Conservation (phyloP, 2,888 invertebrate genomes). For the Glaucopsyche alexis region DNA sequence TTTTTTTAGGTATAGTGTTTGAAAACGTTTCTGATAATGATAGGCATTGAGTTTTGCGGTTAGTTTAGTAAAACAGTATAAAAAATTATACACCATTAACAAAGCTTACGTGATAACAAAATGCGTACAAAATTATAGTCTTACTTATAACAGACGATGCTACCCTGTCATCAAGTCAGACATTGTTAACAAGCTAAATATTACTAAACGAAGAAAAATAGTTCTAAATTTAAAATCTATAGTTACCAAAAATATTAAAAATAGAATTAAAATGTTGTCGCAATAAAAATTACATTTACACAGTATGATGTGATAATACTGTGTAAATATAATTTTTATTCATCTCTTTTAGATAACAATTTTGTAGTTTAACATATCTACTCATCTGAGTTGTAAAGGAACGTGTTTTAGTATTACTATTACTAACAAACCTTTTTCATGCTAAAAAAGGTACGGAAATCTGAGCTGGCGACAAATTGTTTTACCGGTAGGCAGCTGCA, state of each 20-base stretch:
- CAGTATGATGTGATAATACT: too few relatives aligned
- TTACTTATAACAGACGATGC: not conserved
- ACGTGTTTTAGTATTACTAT: conserved; percentile 3
- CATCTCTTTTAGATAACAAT: too few relatives aligned
- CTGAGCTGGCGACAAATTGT: conserved; percentile 33
- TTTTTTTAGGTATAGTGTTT: not conserved
- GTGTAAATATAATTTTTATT: too few relatives aligned
- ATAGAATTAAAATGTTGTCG: not conserved
- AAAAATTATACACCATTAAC: not conserved
- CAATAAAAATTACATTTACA: too few relatives aligned
- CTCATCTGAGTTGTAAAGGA: not conserved
- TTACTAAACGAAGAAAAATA: not conserved
- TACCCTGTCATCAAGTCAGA: not conserved
- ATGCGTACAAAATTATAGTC: conserved; percentile 5
- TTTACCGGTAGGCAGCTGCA: conserved; percentile 60
- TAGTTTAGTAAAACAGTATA: not conserved
- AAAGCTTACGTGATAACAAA: not conserved
- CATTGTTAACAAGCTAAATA: not conserved
- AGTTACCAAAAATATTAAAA: not conserved
- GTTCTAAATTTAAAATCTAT: not conserved
- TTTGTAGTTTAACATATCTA: not conserved
- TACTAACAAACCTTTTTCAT: conserved; percentile 1
- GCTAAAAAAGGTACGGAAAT: conserved; percentile 26
- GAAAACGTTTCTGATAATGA: not conserved
- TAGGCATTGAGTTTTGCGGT: not conserved